Evolutionary conservation across 1,140 invertebrate genomes (phyloP).

Genomic region (Nomia melanderi): DNA sequence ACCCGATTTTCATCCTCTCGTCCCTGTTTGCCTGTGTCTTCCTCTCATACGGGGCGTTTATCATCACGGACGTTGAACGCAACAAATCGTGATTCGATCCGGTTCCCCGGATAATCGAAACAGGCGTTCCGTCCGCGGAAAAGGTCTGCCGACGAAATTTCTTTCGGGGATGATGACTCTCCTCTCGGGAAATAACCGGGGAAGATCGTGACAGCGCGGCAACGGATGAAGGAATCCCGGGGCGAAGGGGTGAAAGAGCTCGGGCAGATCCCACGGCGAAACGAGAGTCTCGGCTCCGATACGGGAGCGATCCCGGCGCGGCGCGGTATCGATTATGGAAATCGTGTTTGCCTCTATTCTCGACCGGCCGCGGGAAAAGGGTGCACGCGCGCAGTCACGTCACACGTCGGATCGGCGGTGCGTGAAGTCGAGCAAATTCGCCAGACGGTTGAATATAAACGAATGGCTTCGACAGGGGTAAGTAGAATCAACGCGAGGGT

Average conservation of each 20-base stretch:
- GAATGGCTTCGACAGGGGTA: conserved; percentile 46
- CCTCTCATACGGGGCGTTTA: not conserved
- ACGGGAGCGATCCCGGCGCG: conserved; percentile 13
- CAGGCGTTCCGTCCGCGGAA: conserved; percentile 20
- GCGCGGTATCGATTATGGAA: conserved; percentile 62
- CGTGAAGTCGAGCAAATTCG: conserved; percentile 50
- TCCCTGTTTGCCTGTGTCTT: too few species aligned
- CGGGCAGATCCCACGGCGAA: conserved; percentile 16
- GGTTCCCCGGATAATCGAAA: conserved; percentile 38
- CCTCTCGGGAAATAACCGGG: conserved; percentile 63
- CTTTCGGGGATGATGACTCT: conserved; percentile 44
- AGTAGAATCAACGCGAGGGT: conserved; percentile 33
- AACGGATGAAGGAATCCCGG: not conserved
- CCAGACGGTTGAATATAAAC: conserved; percentile 49
- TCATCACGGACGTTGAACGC: conserved; percentile 26
- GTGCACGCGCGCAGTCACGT: not conserved
- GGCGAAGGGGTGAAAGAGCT: not conserved
- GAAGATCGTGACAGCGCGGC: conserved; percentile 41
- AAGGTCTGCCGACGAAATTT: conserved; percentile 45
- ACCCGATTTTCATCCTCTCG: not conserved
- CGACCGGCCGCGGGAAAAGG: conserved; percentile 23
- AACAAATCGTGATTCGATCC: conserved; percentile 49
- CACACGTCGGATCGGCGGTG: conserved; percentile 35
- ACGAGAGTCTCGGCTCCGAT: conserved; percentile 15
- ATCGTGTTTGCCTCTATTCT: conserved; percentile 39